Base-by-base conservation (phyloP, 2,797 vertebrate genomes). In the Clarias platycephalus region DNA sequence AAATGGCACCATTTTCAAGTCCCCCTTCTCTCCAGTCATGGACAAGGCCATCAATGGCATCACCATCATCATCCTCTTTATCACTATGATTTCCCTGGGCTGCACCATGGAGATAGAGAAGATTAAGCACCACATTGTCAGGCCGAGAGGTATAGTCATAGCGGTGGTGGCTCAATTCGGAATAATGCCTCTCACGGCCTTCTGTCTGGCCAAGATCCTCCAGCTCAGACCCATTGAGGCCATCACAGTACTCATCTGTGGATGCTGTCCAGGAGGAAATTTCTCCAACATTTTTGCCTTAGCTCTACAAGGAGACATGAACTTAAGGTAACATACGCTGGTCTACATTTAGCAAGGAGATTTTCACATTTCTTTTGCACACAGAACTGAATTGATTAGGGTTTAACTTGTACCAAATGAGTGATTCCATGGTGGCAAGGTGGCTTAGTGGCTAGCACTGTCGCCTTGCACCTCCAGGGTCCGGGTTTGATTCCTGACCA, bases 161-260 rank as follows among this genome's bases (percentile, higher is more conserved):
- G 95, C 96, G 0, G 18, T 96, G 75, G n/a, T 94, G 83, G 90
- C 96, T 4, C 97, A 97, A 90, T 97, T 96, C 0, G 94, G 95
- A 72, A 87, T 97, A 89, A 97, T 97, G 96, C 97, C 97, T 26
- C 85, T 97, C 62, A 92, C 94, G 0, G 95, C 96, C 18, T 96
- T 96, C 72, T 5, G 72, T 12, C 18, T 97, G 74, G 93, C 95
- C 85, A 97, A 95, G 90, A 0, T 93, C 44, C 91, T 97, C 64
- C 88, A 70, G 71, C 88, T 97, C 89, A 81, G 82, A 2, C 62
- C 94, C 28, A 83, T 93, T 0, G 95, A 96, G 90, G 91, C 95
- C 0, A 85, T 97, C 86, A 94, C 94, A 2, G 92, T 97, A 80
- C 93, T 98, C 80, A 93, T 96, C 90, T 97, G 96, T 0, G 94